Conservation (phyloP, 2,888 invertebrate species). For the Stenodema calcarata region DNA sequence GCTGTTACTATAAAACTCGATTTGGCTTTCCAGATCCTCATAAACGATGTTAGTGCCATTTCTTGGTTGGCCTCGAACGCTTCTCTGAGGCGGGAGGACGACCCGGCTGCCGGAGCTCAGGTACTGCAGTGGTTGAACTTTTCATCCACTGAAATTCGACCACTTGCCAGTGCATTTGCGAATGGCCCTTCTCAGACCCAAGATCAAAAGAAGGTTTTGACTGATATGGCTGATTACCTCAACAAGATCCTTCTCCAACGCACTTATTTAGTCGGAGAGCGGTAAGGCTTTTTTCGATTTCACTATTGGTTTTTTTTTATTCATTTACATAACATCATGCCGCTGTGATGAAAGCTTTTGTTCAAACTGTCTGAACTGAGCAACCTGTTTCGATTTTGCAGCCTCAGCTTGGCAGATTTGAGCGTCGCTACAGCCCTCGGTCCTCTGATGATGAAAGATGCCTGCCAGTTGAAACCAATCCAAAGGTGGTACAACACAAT, state of each 20-base stretch:
- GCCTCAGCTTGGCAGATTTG: slow-evolving; percentile 53
- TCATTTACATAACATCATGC: too few species aligned
- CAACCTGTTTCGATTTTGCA: background rate
- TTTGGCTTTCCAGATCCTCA: background rate
- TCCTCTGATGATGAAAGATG: slow-evolving; percentile 51
- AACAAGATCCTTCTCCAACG: background rate
- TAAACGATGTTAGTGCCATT: slow-evolving; percentile 4
- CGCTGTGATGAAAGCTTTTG: too few species aligned
- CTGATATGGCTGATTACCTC: background rate
- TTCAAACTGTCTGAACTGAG: background rate
- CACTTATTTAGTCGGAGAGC: slow-evolving; percentile 37
- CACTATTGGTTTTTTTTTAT: too few species aligned
- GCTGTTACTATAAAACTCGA: background rate
- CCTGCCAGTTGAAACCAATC: slow-evolving; percentile 54
- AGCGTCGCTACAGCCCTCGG: slow-evolving; percentile 43
- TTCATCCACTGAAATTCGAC: slow-evolving; percentile 61
- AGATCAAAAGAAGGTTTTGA: background rate
- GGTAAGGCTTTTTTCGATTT: too few species aligned
- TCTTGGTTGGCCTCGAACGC: slow-evolving; percentile 10
- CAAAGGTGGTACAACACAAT: slow-evolving; percentile 63
- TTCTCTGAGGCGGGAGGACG: slow-evolving; percentile 21
- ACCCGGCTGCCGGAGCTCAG: slow-evolving; percentile 58
- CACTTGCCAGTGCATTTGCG: slow-evolving; percentile 58
- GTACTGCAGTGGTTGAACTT: slow-evolving; percentile 63
- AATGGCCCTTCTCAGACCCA: background rate